phyloP scores from a whole-genome alignment of 2,888 invertebrate genomes.

The Baronia brevicornis region DNA sequence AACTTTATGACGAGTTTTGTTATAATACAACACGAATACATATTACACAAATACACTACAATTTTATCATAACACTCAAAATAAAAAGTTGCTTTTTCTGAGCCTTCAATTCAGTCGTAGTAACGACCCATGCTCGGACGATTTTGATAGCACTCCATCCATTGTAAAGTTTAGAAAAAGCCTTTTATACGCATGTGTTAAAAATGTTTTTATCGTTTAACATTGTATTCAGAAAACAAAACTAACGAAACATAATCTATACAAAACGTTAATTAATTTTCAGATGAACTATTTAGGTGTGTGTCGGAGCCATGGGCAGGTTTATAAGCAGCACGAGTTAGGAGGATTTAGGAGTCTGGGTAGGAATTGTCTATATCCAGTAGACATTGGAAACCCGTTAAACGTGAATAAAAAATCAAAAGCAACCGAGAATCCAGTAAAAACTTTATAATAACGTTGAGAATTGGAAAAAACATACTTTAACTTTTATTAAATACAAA shows the following conservation, averaged over 20 bases:
- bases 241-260: conserved; percentile 19
- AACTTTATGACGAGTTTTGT: conserved; percentile 2
- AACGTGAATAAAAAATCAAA: conserved; percentile 9
- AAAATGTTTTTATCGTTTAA: conserved; percentile 11
- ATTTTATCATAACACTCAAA: background rate
- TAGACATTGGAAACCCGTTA: conserved; percentile 12
- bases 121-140: background rate
- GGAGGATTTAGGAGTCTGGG: conserved; percentile 15
- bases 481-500: background rate
- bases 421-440: conserved; percentile 11
- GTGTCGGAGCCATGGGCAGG: conserved; percentile 23
- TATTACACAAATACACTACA: background rate
- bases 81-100: conserved; percentile 9
- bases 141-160: conserved; percentile 1
- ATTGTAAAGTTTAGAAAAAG: conserved; percentile 13
- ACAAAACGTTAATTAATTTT: conserved; percentile 49
- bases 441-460: background rate
- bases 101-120: conserved; percentile 5
- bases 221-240: conserved; percentile 3
- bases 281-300: conserved; percentile 45
- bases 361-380: conserved; percentile 15
- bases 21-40: background rate
- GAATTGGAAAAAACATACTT: background rate
- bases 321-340: conserved; percentile 14
- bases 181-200: conserved; percentile 8